These are phyloP conservation scores for Neoitamus cyanurus DNA, from an alignment of 2,888 invertebrate species.

Conservation along the genomic window DNA sequence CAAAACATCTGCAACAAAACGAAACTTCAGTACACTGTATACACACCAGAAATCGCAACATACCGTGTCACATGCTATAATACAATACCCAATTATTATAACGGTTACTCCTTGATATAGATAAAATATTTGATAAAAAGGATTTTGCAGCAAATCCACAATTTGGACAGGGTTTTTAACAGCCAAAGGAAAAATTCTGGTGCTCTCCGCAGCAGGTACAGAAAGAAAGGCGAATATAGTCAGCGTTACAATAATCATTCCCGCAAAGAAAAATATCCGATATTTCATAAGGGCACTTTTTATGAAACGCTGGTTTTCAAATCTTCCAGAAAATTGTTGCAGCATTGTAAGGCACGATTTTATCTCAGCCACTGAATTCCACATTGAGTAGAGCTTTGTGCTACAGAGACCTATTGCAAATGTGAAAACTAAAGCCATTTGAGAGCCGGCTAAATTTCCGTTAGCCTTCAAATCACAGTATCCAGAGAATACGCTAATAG, in stretches of 20 bases:
- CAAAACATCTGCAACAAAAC: not conserved
- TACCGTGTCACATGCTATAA: not conserved
- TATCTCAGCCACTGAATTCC: not conserved
- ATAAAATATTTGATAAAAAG: not conserved
- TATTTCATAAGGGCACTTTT: not conserved
- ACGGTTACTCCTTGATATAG: not conserved
- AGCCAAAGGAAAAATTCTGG: not conserved
- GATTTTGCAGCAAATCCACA: not conserved
- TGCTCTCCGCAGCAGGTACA: not conserved
- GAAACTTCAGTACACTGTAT: not conserved
- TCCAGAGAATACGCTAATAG: not conserved
- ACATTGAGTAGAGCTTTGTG: not conserved
- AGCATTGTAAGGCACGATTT: not conserved
- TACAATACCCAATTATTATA: not conserved
- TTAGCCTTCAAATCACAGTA: not conserved
- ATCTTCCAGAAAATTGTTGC: not conserved
- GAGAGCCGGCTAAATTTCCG: not conserved
- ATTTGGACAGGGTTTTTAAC: not conserved
- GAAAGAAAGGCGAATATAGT: not conserved
- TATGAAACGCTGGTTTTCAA: not conserved
- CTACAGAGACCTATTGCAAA: not conserved
- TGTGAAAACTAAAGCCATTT: not conserved
- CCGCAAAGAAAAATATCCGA: not conserved
- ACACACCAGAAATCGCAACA: not conserved
- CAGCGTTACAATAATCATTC: not conserved